A percentile compares a stretch with the other conserved stretches of the same genome.
phyloP scores from a whole-genome alignment of 2,888 invertebrate species.

The Amiota communis region DNA sequence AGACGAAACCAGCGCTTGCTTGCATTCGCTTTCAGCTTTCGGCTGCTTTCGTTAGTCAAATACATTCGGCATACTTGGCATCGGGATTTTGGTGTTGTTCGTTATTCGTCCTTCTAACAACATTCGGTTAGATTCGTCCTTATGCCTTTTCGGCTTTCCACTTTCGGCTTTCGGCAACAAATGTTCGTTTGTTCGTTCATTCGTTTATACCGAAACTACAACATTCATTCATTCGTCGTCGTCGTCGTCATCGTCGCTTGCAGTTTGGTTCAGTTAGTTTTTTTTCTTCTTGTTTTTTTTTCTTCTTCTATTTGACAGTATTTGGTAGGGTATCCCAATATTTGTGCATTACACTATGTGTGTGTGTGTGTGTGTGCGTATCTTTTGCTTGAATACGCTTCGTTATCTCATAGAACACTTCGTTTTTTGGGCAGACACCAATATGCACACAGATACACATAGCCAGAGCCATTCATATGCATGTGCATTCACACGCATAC shows the following conservation, averaged over 20 bases:
- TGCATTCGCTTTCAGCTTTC: constrained; percentile 33
- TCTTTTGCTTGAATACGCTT: constrained; percentile 64
- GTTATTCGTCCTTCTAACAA: constrained; percentile 40
- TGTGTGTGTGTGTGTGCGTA: constrained; percentile 39
- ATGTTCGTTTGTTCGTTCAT: constrained; percentile 13
- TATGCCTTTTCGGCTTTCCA: constrained; percentile 61
- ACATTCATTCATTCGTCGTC: constrained; percentile 40
- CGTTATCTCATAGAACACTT: constrained; percentile 66
- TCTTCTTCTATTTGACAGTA: not conserved
- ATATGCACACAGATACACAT: constrained; percentile 37
- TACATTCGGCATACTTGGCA: constrained; percentile 20
- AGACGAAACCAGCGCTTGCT: constrained; percentile 35
- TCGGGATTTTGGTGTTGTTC: not conserved
- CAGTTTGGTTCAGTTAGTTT: constrained; percentile 63
- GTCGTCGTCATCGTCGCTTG: too few species aligned
- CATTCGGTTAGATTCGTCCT: constrained; percentile 34
- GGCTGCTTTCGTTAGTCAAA: constrained; percentile 21
- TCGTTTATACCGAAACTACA: not conserved
- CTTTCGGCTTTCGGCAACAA: constrained; percentile 22
- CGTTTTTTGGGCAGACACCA: constrained; percentile 60
- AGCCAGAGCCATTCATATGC: not conserved
- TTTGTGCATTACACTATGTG: constrained; percentile 32
- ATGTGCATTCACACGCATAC: constrained; percentile 27
- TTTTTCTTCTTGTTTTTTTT: constrained; percentile 48
- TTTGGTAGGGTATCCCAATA: constrained; percentile 28